Base-by-base conservation (phyloP, 1,140 invertebrate genomes). In the Adoxophyes honmai region DNA sequence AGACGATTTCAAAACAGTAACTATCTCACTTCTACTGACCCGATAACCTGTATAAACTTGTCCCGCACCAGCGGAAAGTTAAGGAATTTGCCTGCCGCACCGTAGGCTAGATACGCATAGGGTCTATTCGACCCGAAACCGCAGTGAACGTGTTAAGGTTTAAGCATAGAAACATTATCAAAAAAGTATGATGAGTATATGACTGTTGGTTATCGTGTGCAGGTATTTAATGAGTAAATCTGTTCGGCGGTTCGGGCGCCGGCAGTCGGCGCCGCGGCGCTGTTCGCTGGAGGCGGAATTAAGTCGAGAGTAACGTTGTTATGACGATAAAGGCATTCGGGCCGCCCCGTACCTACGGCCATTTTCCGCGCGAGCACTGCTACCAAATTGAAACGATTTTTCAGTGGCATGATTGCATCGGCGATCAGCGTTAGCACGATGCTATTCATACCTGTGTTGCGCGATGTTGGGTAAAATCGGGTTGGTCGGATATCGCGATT, bases 221-320 rank as follows among this genome's bases (percentile, higher is more conserved):
- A 70, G 72, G 70, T 69, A 70, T 75, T 73, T 66, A 78, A 79
- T 82, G 75, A 80, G 72, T 56, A 67, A 79, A 77, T 78, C 68
- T 73, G 75, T 67, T 56, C 67, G 58, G n/a, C n/a, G n/a, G n/a
- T n/a, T n/a, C n/a, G n/a, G n/a, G n/a, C n/a, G n/a, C n/a, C n/a
- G n/a, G 35, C 52, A 18, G 39, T 10, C 42, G 2, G 21, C 21
- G 16, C 15, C 42, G 42, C 16, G 21, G 42, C 42, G 16, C 16
- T 34, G 61, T 56, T 59, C 28, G 80, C 80, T 75, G 64, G 68
- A 64, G 73, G 79, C 75, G 65, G 70, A 83, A 86, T 84, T 82
- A 84, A 82, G 78, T 81, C 66, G 78, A 75, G 71, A 77, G 78
- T 86, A 84, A 86, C 70, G 64, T 74, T 78, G 79, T 86, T 86